phyloP scores from a whole-genome alignment of 2,113 vertebrate genomes.

The Istiophorus platypterus region DNA sequence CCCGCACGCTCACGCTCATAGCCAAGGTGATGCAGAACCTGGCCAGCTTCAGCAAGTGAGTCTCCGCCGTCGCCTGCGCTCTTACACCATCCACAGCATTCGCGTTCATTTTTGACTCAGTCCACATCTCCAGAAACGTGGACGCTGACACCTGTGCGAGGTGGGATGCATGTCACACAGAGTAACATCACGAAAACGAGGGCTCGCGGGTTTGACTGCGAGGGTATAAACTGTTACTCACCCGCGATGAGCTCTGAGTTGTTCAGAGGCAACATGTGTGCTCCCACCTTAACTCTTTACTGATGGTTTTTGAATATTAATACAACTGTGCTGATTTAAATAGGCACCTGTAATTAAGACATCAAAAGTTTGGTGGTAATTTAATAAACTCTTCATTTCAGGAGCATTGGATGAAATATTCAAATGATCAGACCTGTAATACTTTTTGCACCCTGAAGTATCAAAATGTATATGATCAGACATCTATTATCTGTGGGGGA shows the following conservation, averaged over 20 bases:
- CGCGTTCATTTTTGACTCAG: not conserved
- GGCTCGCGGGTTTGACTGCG: constrained; percentile 33
- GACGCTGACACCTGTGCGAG: not conserved
- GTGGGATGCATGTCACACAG: constrained; percentile 39
- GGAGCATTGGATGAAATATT: not conserved
- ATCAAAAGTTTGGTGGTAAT: constrained; percentile 3
- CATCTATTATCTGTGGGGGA: too few species aligned
- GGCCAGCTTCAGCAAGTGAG: constrained; percentile 99
- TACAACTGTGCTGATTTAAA: constrained; percentile 3
- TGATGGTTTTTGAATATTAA: constrained; percentile 20
- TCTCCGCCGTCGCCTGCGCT: constrained; percentile 52
- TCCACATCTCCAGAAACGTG: constrained; percentile 32
- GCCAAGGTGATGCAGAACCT: constrained; percentile 99
- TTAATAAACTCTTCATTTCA: not conserved
- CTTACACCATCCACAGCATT: too few species aligned
- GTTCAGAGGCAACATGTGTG: constrained; percentile 13
- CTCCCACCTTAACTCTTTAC: not conserved
- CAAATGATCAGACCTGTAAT: too few species aligned
- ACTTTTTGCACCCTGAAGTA: too few species aligned
- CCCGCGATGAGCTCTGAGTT: constrained; percentile 13
- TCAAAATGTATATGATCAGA: too few species aligned
- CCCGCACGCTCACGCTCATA: constrained; percentile 96
- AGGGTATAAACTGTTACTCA: constrained; percentile 57
- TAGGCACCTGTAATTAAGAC: constrained; percentile 12
- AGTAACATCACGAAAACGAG: constrained; percentile 4